Conservation (phyloP, 2,113 vertebrate genomes). For the Rhynchomys soricoides region DNA sequence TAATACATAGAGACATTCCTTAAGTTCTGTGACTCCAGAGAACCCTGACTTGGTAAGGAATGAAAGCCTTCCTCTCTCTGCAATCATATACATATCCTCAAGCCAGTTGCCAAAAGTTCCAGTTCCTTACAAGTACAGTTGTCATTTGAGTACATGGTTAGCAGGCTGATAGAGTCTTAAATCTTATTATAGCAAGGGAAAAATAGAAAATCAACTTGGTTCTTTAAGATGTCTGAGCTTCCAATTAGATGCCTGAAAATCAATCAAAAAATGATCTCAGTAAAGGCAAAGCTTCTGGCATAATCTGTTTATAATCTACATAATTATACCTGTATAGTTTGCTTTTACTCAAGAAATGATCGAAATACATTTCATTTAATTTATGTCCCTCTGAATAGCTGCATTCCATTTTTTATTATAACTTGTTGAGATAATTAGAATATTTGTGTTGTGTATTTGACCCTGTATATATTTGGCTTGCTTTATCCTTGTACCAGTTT, state of each 20-base stretch:
- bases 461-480: not conserved
- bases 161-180: not conserved
- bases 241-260: not conserved
- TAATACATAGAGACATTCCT: too few relatives aligned
- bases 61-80: not conserved
- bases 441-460: not conserved
- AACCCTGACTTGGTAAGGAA: not conserved
- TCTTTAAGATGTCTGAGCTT: not conserved
- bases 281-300: not conserved
- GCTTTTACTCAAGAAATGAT: not conserved
- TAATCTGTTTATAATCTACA: too few relatives aligned
- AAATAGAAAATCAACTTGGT: not conserved
- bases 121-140: not conserved
- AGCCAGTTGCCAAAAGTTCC: not conserved
- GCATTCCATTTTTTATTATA: not conserved
- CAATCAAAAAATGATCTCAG: not conserved
- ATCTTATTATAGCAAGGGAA: not conserved
- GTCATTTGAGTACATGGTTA: not conserved
- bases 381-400: not conserved
- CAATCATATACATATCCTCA: not conserved
- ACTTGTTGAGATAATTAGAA: not conserved
- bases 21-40: too few relatives aligned
- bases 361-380: not conserved
- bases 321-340: not conserved
- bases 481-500: not conserved